Evolutionary conservation across 2,113 vertebrate genomes (phyloP).

Genomic region (Gnathonemus echidnorhynchus): DNA sequence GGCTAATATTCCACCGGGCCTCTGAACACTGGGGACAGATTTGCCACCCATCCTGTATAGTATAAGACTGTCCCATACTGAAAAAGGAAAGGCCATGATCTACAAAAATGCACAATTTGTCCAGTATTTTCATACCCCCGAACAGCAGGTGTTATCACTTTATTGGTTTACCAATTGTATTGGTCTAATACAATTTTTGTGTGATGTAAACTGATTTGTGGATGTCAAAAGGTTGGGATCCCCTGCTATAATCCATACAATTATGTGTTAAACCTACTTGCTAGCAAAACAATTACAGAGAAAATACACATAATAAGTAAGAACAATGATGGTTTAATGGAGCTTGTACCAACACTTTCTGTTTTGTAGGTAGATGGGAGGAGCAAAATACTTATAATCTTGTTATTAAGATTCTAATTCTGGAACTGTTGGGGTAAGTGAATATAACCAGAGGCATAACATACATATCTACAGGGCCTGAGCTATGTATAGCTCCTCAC

Average conservation of each 20-base stretch:
- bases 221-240: not conserved
- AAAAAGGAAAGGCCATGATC: not conserved
- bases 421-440: constrained; percentile 17
- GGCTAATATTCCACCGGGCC: not conserved
- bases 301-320: not conserved
- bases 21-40: not conserved
- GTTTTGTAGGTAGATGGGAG: not conserved
- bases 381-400: constrained; percentile 24
- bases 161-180: not conserved
- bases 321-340: not conserved
- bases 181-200: not conserved
- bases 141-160: not conserved
- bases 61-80: not conserved
- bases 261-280: not conserved
- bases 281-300: not conserved
- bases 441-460: constrained; percentile 7
- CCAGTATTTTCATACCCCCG: not conserved
- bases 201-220: not conserved
- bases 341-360: not conserved
- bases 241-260: not conserved
- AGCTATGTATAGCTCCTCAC: constrained; percentile 36
- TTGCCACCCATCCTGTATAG: not conserved
- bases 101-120: not conserved
- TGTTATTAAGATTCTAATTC: constrained; percentile 36
- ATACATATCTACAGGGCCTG: constrained; percentile 15